Conservation (phyloP, 1,140 invertebrate genomes). For the Phocides pigmalion region DNA sequence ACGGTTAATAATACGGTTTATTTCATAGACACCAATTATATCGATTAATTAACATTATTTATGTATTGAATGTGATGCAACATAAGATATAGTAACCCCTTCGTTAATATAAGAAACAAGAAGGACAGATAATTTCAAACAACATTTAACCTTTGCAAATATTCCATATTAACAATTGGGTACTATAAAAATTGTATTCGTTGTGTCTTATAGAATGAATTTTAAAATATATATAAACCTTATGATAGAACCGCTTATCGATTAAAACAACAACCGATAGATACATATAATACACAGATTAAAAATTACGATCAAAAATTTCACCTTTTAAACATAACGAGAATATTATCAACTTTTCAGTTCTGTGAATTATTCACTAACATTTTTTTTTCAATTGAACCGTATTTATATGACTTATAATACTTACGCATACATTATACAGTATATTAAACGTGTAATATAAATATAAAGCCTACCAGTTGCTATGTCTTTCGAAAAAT, state of each 20-base stretch:
- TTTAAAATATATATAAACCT: constrained; percentile 43
- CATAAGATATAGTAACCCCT: background rate
- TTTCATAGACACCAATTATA: constrained; percentile 80
- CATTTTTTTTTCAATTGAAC: constrained; percentile 66
- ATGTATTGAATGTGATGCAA: constrained; percentile 39
- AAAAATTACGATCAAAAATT: constrained; percentile 67
- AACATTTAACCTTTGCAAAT: too few species aligned
- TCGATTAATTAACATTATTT: constrained; percentile 51
- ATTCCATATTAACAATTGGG: constrained; percentile 42
- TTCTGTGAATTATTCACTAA: constrained; percentile 82
- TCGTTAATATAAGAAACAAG: background rate
- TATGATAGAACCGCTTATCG: constrained; percentile 69
- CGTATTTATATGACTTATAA: constrained; percentile 57
- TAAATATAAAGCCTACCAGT: constrained; percentile 42
- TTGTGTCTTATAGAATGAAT: constrained; percentile 61
- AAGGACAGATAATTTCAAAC: background rate
- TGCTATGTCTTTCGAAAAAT: constrained; percentile 41
- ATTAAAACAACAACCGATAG: constrained; percentile 78
- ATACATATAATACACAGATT: constrained; percentile 76
- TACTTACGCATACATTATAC: constrained; percentile 46
- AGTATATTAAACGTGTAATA: constrained; percentile 41
- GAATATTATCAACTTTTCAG: constrained; percentile 81
- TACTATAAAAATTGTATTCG: constrained; percentile 55
- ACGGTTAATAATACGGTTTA: constrained; percentile 56
- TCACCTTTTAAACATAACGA: constrained; percentile 73